These are phyloP conservation scores for Brachyptera risi DNA, from an alignment of 2,888 invertebrate genomes.

Conservation along the genomic window DNA sequence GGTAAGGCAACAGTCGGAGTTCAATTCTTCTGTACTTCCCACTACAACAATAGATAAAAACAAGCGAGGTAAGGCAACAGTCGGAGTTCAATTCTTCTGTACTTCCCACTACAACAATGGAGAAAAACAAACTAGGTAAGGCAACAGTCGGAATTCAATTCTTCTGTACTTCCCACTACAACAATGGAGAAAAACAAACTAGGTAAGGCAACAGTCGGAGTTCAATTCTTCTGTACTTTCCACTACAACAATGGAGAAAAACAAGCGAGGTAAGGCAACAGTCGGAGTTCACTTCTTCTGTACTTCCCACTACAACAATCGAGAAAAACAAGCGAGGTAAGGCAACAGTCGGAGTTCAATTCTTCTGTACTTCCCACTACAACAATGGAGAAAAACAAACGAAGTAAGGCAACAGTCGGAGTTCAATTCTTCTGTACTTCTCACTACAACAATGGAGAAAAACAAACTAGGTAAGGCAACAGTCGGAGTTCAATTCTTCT, in stretches of 20 bases:
- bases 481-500: too few relatives aligned
- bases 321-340: too few relatives aligned
- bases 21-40: too few relatives aligned
- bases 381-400: conserved; percentile 38
- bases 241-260: conserved; percentile 42
- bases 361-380: conserved; percentile 52
- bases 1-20: too few relatives aligned
- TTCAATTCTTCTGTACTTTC: conserved; percentile 52
- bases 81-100: too few relatives aligned
- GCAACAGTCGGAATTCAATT: conserved; percentile 49
- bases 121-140: conserved; percentile 54
- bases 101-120: too few relatives aligned
- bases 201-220: conserved; percentile 51
- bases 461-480: too few relatives aligned
- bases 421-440: conserved; percentile 52
- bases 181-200: too few relatives aligned
- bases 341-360: conserved; percentile 48
- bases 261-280: too few relatives aligned
- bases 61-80: conserved; percentile 54
- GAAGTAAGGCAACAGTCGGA: too few relatives aligned
- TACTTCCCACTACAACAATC: conserved; percentile 47
- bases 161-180: too few relatives aligned
- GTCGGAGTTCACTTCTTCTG: conserved; percentile 49
- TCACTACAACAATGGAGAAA: conserved; percentile 42
- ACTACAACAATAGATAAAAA: too few relatives aligned